Evolutionary conservation across 2,113 vertebrate species (phyloP).

Genomic region (Microcebus murinus): DNA sequence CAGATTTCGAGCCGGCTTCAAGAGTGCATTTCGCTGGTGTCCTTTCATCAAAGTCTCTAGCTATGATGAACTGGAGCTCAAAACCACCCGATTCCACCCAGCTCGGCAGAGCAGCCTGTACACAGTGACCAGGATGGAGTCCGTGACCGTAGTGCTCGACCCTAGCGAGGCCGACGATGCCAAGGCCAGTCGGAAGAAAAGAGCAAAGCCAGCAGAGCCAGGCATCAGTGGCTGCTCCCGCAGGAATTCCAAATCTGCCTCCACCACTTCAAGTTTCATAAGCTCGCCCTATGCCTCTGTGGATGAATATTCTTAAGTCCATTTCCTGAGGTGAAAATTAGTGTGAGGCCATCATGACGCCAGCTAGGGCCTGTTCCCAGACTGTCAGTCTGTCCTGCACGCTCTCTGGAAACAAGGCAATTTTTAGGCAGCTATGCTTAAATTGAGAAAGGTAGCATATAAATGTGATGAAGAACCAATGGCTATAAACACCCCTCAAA

Average conservation of each 20-base stretch:
- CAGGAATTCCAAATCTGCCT: slow-evolving; percentile 80
- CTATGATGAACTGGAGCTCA: slow-evolving; percentile 94
- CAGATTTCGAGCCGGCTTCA: slow-evolving; percentile 98
- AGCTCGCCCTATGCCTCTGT: slow-evolving; percentile 82
- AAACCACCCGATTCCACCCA: slow-evolving; percentile 89
- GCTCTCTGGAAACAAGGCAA: not conserved
- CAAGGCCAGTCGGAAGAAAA: slow-evolving; percentile 84
- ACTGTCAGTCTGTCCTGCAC: not conserved
- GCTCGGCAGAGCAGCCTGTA: slow-evolving; percentile 95
- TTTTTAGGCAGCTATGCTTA: slow-evolving; percentile 24
- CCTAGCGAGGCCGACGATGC: slow-evolving; percentile 80
- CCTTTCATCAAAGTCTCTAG: slow-evolving; percentile 95
- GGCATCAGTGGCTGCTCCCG: slow-evolving; percentile 78
- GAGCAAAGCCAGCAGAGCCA: slow-evolving; percentile 76
- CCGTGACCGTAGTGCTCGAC: slow-evolving; percentile 89
- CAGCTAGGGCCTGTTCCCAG: not conserved
- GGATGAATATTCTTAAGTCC: slow-evolving; percentile 89
- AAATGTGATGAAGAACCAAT: not conserved
- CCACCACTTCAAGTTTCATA: slow-evolving; percentile 84
- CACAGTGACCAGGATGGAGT: slow-evolving; percentile 94
- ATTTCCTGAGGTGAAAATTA: not conserved
- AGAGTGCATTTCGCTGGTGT: slow-evolving; percentile 95
- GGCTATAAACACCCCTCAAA: not conserved
- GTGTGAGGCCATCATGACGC: not conserved
- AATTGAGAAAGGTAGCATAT: not conserved